A percentile compares a stretch with the other conserved stretches of the same genome.
These are phyloP conservation scores for Euura saliciscinereae DNA, from an alignment of 1,140 invertebrate species.

Conservation along the genomic window DNA sequence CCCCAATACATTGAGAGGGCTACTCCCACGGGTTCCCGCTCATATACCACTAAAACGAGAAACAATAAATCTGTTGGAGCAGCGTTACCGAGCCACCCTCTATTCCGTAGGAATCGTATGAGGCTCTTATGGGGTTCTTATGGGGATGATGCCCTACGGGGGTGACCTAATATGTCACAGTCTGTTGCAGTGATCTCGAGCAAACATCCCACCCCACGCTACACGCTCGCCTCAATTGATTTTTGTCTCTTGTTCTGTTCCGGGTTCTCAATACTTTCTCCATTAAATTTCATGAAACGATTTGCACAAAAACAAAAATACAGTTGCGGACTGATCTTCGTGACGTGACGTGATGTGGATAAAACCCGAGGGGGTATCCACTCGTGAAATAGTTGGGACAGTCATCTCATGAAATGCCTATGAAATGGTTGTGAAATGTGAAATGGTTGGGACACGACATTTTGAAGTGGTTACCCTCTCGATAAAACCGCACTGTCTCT, in stretches of 20 bases:
- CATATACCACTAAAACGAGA: conserved; percentile 52
- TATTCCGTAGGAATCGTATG: not conserved
- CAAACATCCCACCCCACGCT: conserved; percentile 17
- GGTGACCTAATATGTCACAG: conserved; percentile 56
- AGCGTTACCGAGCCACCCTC: not conserved
- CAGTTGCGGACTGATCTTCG: too few relatives aligned
- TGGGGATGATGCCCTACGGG: not conserved
- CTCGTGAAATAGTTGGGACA: too few relatives aligned
- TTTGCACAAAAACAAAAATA: too few relatives aligned
- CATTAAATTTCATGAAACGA: too few relatives aligned
- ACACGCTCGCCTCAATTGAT: not conserved
- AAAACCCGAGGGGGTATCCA: too few relatives aligned
- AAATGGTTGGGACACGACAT: too few relatives aligned
- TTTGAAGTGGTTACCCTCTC: too few relatives aligned
- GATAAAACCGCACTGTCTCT: not conserved
- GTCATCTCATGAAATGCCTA: too few relatives aligned
- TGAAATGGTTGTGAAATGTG: too few relatives aligned
- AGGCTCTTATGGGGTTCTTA: not conserved
- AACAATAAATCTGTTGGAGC: conserved; percentile 53
- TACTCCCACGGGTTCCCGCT: conserved; percentile 39
- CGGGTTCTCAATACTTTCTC: too few relatives aligned
- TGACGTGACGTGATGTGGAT: not conserved
- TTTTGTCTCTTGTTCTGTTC: not conserved
- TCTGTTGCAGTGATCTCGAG: conserved; percentile 53
- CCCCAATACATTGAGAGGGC: not conserved